These are phyloP conservation scores for Drosophila diplacantha DNA, from an alignment of 2,888 invertebrate genomes.

Conservation along the genomic window DNA sequence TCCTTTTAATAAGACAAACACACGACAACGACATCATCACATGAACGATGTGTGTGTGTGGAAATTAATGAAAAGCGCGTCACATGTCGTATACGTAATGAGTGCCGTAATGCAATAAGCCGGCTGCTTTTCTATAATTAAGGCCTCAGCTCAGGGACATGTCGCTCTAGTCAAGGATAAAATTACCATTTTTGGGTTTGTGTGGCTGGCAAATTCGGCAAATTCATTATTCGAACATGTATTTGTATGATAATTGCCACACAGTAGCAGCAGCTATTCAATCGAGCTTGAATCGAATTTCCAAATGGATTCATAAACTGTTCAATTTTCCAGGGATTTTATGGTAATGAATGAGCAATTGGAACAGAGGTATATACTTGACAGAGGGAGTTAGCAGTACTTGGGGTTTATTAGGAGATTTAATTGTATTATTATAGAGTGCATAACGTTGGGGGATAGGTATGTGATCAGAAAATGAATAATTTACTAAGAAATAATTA, in stretches of 20 bases:
- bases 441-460: background rate
- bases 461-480: background rate
- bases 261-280: conserved; percentile 1
- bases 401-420: background rate
- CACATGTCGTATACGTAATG: conserved; percentile 46
- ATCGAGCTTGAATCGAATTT: background rate
- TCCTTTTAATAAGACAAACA: conserved; percentile 55
- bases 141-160: conserved; percentile 6
- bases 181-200: conserved; percentile 16
- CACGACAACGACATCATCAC: conserved; percentile 8
- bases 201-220: background rate
- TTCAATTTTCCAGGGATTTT: conserved; percentile 3
- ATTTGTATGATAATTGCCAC: conserved; percentile 6
- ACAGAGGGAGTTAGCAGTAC: background rate
- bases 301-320: conserved; percentile 10
- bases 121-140: conserved; percentile 18
- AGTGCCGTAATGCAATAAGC: conserved; percentile 40
- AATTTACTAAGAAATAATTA: too few relatives aligned
- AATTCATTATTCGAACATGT: conserved; percentile 16
- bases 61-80: conserved; percentile 55
- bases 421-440: background rate
- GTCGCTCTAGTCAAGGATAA: conserved; percentile 19
- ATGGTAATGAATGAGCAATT: conserved; percentile 3
- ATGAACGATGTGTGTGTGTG: conserved; percentile 5
- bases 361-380: background rate